Base-by-base conservation (phyloP, 2,888 invertebrate species). In the Eristalis tenax region DNA sequence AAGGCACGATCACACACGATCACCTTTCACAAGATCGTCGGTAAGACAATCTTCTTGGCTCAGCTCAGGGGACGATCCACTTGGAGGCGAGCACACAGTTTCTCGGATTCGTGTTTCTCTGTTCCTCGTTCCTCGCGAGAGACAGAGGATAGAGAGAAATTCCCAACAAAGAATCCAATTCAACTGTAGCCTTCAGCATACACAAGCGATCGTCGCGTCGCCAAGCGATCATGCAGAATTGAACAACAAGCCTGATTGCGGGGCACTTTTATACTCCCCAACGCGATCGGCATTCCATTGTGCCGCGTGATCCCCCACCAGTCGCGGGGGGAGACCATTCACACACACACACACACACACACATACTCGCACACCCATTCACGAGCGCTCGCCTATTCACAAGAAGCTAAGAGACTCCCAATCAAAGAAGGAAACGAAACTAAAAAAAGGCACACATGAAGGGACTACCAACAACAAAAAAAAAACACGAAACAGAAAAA, bases 231-330 rank as follows among this genome's bases (percentile, higher is more conserved):
- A 59, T 59, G 50, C 50, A n/a, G 63, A 69, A 80, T 69, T 83
- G 76, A 83, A 79, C 69, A 79, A 13, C 65, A 26, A 50, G 59
- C 76, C 38, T 59, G 63, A 80, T 80, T 35, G 63, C 26, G 35
- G 57, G 76, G 50, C 57, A 79, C 87, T 87, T 87, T 87, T 87
- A 87, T 87, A 87, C 83, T 68, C 70, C 76, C 75, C 64, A 56
- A 73, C 50, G 65, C 50, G 50, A 50, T 50, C 18, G 50, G 50
- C 50, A 50, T 50, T 50, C 50, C 50, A 50, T 50, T 50, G 50
- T 50, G 50, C 50, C 8, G 50, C 8, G 43, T 2, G 43, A 64
- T 15, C n/a, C 65, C 28, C 65, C 65, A 65, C 65, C 63, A 28
- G 50, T 18, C 8, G 50, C 32, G 6, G 4, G 18, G 50, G 50